Evolutionary conservation across 2,888 invertebrate species (phyloP).

Genomic region (Meteorus cinctellus): DNA sequence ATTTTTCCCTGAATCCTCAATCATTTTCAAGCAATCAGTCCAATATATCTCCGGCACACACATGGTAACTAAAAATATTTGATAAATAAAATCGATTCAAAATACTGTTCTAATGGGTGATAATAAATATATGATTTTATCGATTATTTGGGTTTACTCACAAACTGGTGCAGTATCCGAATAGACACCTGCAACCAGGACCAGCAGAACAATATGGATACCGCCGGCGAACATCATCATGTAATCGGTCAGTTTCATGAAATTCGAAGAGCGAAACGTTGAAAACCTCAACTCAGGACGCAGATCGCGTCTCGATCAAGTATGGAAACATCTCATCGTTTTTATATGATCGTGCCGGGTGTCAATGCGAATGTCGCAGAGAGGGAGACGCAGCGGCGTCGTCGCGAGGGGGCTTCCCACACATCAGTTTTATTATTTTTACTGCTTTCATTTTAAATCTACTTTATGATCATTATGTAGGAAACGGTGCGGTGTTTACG

Average conservation of each 20-base stretch:
- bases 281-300: background rate
- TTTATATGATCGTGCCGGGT: background rate
- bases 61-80: slow-evolving; percentile 78
- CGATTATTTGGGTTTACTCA: slow-evolving; percentile 26
- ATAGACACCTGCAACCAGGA: slow-evolving; percentile 43
- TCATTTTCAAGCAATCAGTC: slow-evolving; percentile 81
- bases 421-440: background rate
- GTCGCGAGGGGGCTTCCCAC: slow-evolving; percentile 2
- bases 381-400: slow-evolving; percentile 11
- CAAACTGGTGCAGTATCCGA: slow-evolving; percentile 36
- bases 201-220: slow-evolving; percentile 47
- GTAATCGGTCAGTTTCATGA: background rate
- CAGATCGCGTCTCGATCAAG: background rate
- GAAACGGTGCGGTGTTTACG: too few relatives aligned
- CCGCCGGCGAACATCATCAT: slow-evolving; percentile 44
- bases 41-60: slow-evolving; percentile 82
- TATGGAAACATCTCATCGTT: background rate
- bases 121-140: background rate
- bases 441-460: too few relatives aligned
- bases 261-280: background rate
- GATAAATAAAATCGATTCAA: background rate
- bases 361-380: background rate
- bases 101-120: background rate
- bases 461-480: too few relatives aligned
- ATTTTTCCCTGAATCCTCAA: slow-evolving; percentile 77